phyloP scores from a whole-genome alignment of 2,888 invertebrate genomes.

The Julus scandinavius region DNA sequence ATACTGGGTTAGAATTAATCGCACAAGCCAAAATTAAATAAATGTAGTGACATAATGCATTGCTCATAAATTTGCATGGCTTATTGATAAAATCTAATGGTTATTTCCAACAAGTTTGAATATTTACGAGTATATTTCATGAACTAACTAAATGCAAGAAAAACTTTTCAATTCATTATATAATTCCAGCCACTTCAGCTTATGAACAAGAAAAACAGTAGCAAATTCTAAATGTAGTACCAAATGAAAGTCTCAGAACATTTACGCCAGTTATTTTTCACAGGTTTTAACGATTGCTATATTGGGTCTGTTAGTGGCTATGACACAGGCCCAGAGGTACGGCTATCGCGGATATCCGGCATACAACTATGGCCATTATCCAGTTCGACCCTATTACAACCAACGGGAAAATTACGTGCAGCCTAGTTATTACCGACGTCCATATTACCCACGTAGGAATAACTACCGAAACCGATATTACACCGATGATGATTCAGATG shows the following conservation, averaged over 20 bases:
- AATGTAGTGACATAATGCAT: too few relatives aligned
- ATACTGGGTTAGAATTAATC: too few relatives aligned
- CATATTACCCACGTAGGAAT: conserved; percentile 9
- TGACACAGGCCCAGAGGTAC: conserved; percentile 43
- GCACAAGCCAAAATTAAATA: too few relatives aligned
- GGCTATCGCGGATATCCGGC: conserved; percentile 45
- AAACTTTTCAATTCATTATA: too few relatives aligned
- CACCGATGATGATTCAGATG: conserved; percentile 44
- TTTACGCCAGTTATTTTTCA: background rate
- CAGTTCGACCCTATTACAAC: conserved; percentile 46
- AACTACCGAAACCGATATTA: conserved; percentile 46
- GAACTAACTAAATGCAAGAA: too few relatives aligned
- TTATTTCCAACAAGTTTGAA: too few relatives aligned
- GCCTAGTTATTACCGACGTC: conserved; percentile 45
- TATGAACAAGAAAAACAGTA: too few relatives aligned
- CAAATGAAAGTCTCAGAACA: background rate
- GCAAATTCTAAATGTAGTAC: background rate
- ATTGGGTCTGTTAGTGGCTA: conserved; percentile 6
- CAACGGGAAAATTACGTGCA: conserved; percentile 37
- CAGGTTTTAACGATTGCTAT: conserved; percentile 34
- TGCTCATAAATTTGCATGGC: too few relatives aligned
- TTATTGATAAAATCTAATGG: too few relatives aligned
- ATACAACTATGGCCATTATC: conserved; percentile 43
- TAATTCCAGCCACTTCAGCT: too few relatives aligned
- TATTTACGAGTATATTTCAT: too few relatives aligned